Evolutionary conservation across 1,140 invertebrate genomes (phyloP), one percentile per base, ranked within the genome.

Genomic region (Ips typographus): DNA sequence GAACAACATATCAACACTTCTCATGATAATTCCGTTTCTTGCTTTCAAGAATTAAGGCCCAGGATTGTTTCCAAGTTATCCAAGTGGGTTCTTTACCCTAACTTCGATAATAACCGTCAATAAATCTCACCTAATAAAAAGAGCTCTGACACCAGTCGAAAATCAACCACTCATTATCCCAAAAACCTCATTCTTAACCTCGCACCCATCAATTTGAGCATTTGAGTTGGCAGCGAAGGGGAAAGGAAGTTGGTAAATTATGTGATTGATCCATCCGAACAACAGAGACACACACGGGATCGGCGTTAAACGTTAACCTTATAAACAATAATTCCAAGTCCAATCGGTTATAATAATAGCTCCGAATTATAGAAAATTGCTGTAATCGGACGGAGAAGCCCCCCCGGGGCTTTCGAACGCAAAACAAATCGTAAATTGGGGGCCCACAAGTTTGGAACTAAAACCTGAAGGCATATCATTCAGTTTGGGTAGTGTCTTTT

Each of bases 261-360:
- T 67, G 56, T 59, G 65, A 67, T 67, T 59, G 65, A 58, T 59
- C 56, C 43, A 39, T 49, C 36, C 37, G 7, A 37, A 52, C 22
- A 44, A 5, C 38, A 43, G 40, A 65, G 52, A 57, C 52, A 56
- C 52, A 67, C 5, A 63, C 43, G 22, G 60, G 39, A 22, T 7
- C 43, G 55, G 55, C 41, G 65, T 59, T 59, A 59, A 58, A 58
- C 55, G 55, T 42, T 67, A 67, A 67, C 56, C 73, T 72, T 71
- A 74, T 75, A 74, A 72, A 75, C 71, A 72, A 73, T 73, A 67
- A 67, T 67, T 67, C 65, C 22, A 22, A 42, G 61, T 39, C 56
- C 66, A 41, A 68, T 68, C 62, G 58, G 66, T 68, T 68, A 68
- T 68, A 68, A 68, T 68, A 68, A 68, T 56, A 68, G 66, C 42